These are phyloP conservation scores for Oreochromis mossambicus DNA, from an alignment of 2,797 vertebrate species.

Conservation along the genomic window DNA sequence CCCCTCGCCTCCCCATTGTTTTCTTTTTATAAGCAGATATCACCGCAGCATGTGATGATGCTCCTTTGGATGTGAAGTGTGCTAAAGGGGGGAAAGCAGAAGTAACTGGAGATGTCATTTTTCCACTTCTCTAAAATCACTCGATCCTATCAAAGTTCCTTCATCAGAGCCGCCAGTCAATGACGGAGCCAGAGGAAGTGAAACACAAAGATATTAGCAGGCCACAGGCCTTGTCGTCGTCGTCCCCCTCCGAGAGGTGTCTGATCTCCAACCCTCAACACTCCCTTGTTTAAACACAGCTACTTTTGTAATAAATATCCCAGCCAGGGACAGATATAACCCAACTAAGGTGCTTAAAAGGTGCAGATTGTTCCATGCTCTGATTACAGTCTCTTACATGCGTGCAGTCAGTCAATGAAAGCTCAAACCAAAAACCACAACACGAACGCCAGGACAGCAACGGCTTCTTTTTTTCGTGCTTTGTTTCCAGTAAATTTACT, in stretches of 20 bases:
- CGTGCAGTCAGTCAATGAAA: neutral
- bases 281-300: neutral
- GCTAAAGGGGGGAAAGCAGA: neutral
- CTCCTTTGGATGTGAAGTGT: neutral
- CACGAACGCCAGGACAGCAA: neutral
- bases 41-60: neutral
- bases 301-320: neutral
- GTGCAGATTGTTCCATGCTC: neutral
- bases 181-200: neutral
- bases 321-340: slow-evolving; percentile 4
- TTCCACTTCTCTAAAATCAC: slow-evolving; percentile 14
- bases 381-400: neutral
- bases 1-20: neutral
- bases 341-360: slow-evolving; percentile 21
- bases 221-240: neutral
- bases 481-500: neutral
- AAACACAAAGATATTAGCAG: neutral
- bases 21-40: neutral
- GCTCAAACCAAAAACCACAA: neutral
- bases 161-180: neutral
- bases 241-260: neutral
- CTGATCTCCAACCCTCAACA: neutral
- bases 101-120: neutral
- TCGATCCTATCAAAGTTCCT: neutral
- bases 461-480: neutral